Base-by-base conservation (phyloP, 1,140 invertebrate species). In the Aradophagus sp. region DNA sequence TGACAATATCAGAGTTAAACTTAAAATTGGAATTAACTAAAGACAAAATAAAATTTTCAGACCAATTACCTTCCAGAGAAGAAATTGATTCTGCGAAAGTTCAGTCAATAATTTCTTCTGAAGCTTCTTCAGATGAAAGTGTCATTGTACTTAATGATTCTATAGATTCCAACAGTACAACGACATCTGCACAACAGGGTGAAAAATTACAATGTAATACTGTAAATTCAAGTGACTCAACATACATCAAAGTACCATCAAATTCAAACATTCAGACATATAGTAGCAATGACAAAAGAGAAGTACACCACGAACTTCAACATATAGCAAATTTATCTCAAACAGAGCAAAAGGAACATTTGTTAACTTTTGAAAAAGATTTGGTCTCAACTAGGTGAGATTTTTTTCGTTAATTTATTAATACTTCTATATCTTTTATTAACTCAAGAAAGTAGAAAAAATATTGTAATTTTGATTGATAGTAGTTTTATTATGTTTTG, bases 331-430 rank as follows among this genome's bases (percentile, higher is more conserved):
- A 6, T 35, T 42, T 73, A 36, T 62, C 82, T 42, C 29, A 71
- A 12, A 1, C 13, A 0, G 32, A 53, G 0, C 71, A 84, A 15
- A 77, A 80, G 56, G 52, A 76, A 23, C 26, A 63, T n/a, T 35
- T 69, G 13, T 0, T 15, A 2, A 35, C n/a, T 12, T 41, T 69
- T 8, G 55, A 69, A 7, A 59, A 47, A 13, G 41, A 55, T 32
- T 44, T 86, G 50, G 66, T 84, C 35, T 56, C 52, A 11, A 82
- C 76, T 73, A 73, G 82, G 84, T 84, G 67, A 78, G 55, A 58
- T 15, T 10, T 27, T 17, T 50, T 34, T 34, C 14, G 4, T 34
- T 34, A 11, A 31, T 31, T 10, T 31, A 11, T 31, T 31, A 6
- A 31, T 31, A 11, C 29, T 31, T 31, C n/a, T 2, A 31, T 23